phyloP scores from a whole-genome alignment of 1,140 invertebrate genomes.

The Drosophila mayri region DNA sequence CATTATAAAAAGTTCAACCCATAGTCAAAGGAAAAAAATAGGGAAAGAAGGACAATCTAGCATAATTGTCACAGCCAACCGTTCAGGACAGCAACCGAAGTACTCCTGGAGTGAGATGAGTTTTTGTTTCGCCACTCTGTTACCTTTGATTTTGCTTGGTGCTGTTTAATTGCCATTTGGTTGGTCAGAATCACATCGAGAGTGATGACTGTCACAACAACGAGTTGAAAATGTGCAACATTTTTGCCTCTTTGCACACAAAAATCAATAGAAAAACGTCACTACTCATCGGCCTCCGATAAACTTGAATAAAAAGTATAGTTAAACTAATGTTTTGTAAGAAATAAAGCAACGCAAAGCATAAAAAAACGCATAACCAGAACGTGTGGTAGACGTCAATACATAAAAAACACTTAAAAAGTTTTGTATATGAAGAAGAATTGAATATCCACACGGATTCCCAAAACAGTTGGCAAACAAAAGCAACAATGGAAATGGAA shows the following conservation, averaged over 20 bases:
- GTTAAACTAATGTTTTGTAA: background rate
- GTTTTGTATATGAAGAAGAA: slow-evolving; percentile 12
- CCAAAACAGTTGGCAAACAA: slow-evolving; percentile 13
- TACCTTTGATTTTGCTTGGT: slow-evolving; percentile 5
- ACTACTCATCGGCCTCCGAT: background rate
- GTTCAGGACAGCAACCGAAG: slow-evolving; percentile 1
- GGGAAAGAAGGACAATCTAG: slow-evolving; percentile 12
- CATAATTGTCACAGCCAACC: slow-evolving; percentile 11
- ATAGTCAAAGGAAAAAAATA: slow-evolving; percentile 34
- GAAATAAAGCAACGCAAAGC: background rate
- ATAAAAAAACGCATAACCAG: background rate
- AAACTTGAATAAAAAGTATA: background rate
- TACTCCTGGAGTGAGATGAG: slow-evolving; percentile 2
- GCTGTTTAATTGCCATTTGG: slow-evolving; percentile 4
- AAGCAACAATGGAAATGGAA: slow-evolving; percentile 16
- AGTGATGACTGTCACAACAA: background rate
- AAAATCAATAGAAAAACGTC: background rate
- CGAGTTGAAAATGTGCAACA: background rate
- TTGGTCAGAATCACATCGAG: background rate
- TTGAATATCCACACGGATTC: slow-evolving; percentile 3
- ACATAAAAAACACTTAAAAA: slow-evolving; percentile 8
- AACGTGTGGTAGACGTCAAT: background rate
- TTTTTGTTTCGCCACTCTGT: slow-evolving; percentile 2
- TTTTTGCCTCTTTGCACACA: background rate
- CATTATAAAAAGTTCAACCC: slow-evolving; percentile 70